A percentile compares a stretch with the other conserved stretches of the same genome.
Conservation (phyloP, 2,888 invertebrate genomes). For the Lumbricus terrestris region DNA sequence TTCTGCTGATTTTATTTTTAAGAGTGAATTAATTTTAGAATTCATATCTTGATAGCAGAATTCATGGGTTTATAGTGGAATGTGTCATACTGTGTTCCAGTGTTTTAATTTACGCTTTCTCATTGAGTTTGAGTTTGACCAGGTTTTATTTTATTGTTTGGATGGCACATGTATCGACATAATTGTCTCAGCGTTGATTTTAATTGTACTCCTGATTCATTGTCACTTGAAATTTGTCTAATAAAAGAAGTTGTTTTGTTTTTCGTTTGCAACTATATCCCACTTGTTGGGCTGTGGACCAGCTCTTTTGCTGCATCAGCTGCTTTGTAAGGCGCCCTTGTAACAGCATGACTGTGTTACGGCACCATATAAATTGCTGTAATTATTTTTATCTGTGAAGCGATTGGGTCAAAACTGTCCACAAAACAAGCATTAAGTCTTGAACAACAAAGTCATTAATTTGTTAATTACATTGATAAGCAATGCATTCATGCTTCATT, state of each 20-base stretch:
- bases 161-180: not conserved
- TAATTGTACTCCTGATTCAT: not conserved
- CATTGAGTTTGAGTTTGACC: too few species aligned
- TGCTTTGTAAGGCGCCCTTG: too few species aligned
- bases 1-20: not conserved
- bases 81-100: not conserved
- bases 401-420: not conserved
- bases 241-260: not conserved
- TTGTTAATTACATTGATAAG: not conserved
- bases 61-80: not conserved
- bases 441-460: not conserved
- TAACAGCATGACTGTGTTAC: too few species aligned
- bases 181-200: not conserved
- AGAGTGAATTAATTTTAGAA: not conserved
- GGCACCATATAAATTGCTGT: too few species aligned
- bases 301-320: not conserved
- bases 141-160: not conserved
- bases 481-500: not conserved
- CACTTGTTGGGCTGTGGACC: not conserved
- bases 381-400: not conserved
- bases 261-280: not conserved
- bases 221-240: not conserved
- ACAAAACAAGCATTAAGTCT: not conserved
- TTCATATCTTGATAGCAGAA: not conserved
- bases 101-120: not conserved